Evolutionary conservation across 2,113 vertebrate genomes (phyloP), one percentile per base, ranked within the genome.

Genomic region (Australoheros scitulus): DNA sequence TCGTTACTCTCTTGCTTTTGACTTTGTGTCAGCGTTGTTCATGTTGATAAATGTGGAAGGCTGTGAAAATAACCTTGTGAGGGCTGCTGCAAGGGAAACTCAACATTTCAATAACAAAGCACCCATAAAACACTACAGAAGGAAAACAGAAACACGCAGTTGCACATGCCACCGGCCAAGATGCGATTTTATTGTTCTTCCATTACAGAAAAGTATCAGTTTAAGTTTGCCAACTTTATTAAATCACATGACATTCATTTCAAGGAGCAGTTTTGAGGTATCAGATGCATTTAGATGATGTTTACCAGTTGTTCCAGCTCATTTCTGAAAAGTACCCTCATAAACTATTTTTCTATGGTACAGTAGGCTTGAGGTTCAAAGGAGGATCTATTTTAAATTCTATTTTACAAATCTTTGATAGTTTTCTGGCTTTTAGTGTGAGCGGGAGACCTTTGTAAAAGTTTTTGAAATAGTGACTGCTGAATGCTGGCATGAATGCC

Each of bases 1-100:
- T 52, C 24, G 5, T 64, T 47, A n/a, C 41, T 57, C 20, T 57
- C 74, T 64, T 85, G 59, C 56, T 87, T 87, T 85, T 82, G 64
- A 81, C 61, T 90, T 84, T 86, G n/a, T 61, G 87, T 88, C 82
- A 77, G 64, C 74, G 55, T 11, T 79, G 72, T 61, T 89, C 36
- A 50, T 41, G n/a, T 77, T 89, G 80, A 88, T 83, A 77, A 82
- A 88, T 79, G 77, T 80, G 56, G 10, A 82, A 13, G 55, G 87
- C 70, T 55, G 15, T 80, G 36, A 86, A 43, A 84, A 81, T 68
- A 82, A 68, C 76, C 82, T 79, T 81, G 56, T 74, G 41, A n/a
- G 10, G 58, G 26, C 61, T 43, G 24, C 79, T 74, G 26, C 26
- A 26, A 26, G 26, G 26, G 26, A 26, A 13, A 63, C 50, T 61